These are phyloP conservation scores for Petrolisthes manimaculis DNA, from an alignment of 2,888 invertebrate genomes.

Conservation along the genomic window DNA sequence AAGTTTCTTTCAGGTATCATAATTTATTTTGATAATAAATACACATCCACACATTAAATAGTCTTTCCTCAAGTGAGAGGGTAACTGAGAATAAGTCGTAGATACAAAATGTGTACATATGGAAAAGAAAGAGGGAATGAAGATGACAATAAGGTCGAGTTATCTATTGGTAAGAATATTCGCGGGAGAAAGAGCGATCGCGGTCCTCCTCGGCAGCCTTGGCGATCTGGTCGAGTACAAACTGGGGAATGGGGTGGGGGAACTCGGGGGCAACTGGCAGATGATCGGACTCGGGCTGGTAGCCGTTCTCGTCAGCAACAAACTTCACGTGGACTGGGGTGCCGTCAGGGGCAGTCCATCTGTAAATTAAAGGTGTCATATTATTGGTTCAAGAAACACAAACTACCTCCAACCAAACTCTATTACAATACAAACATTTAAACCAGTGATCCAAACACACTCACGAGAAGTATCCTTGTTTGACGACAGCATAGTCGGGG, in stretches of 20 bases:
- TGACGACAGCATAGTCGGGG: slow-evolving; percentile 14
- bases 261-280: slow-evolving; percentile 36
- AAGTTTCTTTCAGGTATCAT: too few species aligned
- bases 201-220: slow-evolving; percentile 36
- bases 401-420: too few species aligned
- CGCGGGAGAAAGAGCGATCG: background rate
- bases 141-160: too few species aligned
- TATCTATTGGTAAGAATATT: too few species aligned
- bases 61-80: too few species aligned
- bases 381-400: too few species aligned
- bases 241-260: slow-evolving; percentile 47
- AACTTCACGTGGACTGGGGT: slow-evolving; percentile 38
- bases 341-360: slow-evolving; percentile 49
- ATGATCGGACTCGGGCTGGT: slow-evolving; percentile 41
- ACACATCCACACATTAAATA: too few species aligned
- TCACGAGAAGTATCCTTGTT: slow-evolving; percentile 15
- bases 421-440: background rate
- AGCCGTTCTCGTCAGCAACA: slow-evolving; percentile 51
- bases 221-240: slow-evolving; percentile 50
- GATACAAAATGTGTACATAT: too few species aligned
- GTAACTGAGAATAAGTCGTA: too few species aligned
- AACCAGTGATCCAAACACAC: background rate
- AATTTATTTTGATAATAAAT: too few species aligned
- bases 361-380: background rate
- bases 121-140: too few species aligned